Base-by-base conservation (phyloP, 2,113 vertebrate species). In the Cromileptes altivelis region DNA sequence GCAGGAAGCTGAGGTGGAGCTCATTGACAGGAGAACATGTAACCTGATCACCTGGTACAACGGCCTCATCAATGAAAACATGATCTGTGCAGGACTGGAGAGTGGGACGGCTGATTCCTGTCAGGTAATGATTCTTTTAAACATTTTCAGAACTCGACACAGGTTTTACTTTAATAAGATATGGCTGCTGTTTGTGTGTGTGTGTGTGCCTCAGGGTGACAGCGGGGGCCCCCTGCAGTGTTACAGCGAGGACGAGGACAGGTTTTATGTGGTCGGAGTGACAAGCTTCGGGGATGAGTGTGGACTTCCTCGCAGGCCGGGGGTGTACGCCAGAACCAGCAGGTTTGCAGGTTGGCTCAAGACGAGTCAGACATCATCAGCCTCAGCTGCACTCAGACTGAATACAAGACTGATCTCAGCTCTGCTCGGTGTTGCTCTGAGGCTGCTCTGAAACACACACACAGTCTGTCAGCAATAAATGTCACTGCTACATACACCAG, bases 221-320 rank as follows among this genome's bases (percentile, higher is more conserved):
- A 96, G 95, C 2, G 96, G 96, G 0, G 96, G 96, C 11, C 96
- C 96, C 19, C 92, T 97, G 70, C 93, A 96, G 89, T 97, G 96
- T 88, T 94, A 89, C 87, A 94, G 94, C 19, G 87, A 86, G 45
- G 45, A 27, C 6, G 67, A 85, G 1, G 82, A 92, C 11, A 67
- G 84, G 61, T 97, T 94, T 73, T 95, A 95, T 80, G 23, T 94
- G 25, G 85, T 95, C 1, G 95, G 96, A 18, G 56, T 97, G 79
- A 96, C 95, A 0, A 96, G 95, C 88, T 96, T 95, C 75, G 96
- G 96, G 10, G 47, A 87, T 0, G 85, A 91, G 50, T 96, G 96
- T 30, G 96, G 93, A 64, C 84, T 87, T 1, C 89, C 93, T 12
- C 89, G 72, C 62, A 95, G 81, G 61, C 96, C 95, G 0, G 96